Conservation (phyloP, 2,888 invertebrate species). For the Tyria jacobaeae region DNA sequence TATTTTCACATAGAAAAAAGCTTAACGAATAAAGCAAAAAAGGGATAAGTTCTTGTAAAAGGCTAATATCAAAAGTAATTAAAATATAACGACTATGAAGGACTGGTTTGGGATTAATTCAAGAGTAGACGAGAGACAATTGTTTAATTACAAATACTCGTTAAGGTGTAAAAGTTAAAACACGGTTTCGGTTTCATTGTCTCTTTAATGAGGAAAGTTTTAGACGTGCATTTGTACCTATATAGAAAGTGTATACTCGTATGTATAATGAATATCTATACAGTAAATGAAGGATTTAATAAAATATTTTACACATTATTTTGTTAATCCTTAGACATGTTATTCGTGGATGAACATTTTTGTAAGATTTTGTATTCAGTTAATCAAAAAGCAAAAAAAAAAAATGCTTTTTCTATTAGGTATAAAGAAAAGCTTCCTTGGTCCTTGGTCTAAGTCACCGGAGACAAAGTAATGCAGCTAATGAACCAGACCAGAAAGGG, state of each 20-base stretch:
- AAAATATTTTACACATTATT: too few species aligned
- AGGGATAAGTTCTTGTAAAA: not conserved
- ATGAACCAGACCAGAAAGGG: too few species aligned
- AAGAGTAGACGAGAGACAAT: constrained; percentile 15
- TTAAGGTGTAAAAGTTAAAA: constrained; percentile 23
- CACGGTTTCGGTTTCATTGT: constrained; percentile 21
- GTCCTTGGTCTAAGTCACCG: too few species aligned
- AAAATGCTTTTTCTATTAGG: too few species aligned
- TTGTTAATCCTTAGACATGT: too few species aligned
- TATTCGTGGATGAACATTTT: too few species aligned
- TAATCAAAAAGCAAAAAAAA: too few species aligned
- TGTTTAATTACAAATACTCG: constrained; percentile 21
- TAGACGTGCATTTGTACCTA: constrained; percentile 8
- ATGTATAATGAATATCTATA: too few species aligned
- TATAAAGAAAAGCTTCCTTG: too few species aligned
- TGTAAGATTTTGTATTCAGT: too few species aligned
- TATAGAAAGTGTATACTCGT: not conserved
- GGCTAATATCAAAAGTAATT: constrained; percentile 4
- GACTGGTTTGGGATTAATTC: constrained; percentile 9
- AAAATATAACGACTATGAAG: constrained; percentile 10
- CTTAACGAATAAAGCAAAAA: not conserved
- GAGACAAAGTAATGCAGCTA: too few species aligned
- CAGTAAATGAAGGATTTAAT: too few species aligned
- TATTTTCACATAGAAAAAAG: not conserved
- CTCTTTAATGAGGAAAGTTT: constrained; percentile 34